Evolutionary conservation across 2,888 invertebrate species (phyloP).

Genomic region (Latrodectus elegans): DNA sequence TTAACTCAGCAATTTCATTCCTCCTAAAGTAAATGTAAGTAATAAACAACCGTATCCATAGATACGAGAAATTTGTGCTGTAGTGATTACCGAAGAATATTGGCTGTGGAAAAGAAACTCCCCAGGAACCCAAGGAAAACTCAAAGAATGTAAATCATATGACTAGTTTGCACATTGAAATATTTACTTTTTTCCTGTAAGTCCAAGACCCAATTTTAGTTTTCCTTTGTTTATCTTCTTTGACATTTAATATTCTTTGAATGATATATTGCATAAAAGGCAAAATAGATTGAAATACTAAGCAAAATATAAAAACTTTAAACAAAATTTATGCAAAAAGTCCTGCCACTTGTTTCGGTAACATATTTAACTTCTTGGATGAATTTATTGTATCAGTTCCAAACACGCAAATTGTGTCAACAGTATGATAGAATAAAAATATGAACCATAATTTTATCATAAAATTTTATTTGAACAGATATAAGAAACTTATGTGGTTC

Average conservation of each 20-base stretch:
- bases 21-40: slow-evolving; percentile 8
- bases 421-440: too few relatives aligned
- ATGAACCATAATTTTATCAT: too few relatives aligned
- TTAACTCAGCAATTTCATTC: not conserved
- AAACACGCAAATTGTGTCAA: too few relatives aligned
- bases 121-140: slow-evolving; percentile 6
- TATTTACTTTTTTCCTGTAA: not conserved
- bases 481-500: too few relatives aligned
- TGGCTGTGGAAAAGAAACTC: slow-evolving; percentile 36
- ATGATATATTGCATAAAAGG: slow-evolving; percentile 54
- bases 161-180: not conserved
- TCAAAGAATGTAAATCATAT: not conserved
- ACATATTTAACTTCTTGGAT: too few relatives aligned
- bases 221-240: slow-evolving; percentile 23
- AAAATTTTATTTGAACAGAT: too few relatives aligned
- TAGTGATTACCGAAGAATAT: slow-evolving; percentile 57
- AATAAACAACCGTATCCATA: slow-evolving; percentile 47
- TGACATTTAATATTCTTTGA: slow-evolving; percentile 51
- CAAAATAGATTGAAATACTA: slow-evolving; percentile 44
- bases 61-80: slow-evolving; percentile 27
- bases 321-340: not conserved
- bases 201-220: not conserved
- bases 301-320: slow-evolving; percentile 40
- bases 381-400: too few relatives aligned
- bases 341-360: too few relatives aligned